These are phyloP conservation scores for Alviniconcha strummeri DNA, from an alignment of 2,888 invertebrate species.

Conservation along the genomic window DNA sequence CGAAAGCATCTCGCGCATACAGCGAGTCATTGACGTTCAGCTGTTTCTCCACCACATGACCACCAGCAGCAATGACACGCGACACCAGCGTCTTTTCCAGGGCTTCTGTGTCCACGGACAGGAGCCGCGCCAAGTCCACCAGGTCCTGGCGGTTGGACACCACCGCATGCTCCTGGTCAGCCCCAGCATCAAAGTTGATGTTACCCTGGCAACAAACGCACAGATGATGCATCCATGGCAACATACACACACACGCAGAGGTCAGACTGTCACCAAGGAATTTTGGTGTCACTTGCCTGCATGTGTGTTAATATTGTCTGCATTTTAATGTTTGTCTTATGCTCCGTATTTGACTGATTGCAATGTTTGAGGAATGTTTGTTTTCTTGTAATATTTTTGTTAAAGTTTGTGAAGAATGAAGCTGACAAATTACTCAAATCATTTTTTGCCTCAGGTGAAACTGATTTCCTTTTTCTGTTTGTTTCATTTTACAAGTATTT, in stretches of 20 bases:
- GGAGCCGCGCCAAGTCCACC: constrained; percentile 77
- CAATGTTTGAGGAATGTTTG: no score
- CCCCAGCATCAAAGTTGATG: constrained; percentile 77
- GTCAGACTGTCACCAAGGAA: no score
- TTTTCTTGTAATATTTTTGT: no score
- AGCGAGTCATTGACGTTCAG: constrained; percentile 90
- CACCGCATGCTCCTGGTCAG: constrained; percentile 73
- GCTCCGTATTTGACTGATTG: no score
- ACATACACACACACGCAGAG: background rate
- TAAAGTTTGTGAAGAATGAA: no score
- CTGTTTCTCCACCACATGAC: constrained; percentile 92
- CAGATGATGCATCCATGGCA: background rate
- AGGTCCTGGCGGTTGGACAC: constrained; percentile 77
- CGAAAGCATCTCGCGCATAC: constrained; percentile 92
- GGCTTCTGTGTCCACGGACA: constrained; percentile 81
- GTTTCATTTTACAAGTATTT: no score
- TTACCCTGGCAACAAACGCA: constrained; percentile 76
- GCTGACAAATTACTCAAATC: no score
- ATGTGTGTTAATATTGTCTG: no score
- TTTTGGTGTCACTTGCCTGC: no score
- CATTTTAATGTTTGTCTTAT: no score
- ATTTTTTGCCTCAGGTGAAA: no score
- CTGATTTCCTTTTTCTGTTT: no score
- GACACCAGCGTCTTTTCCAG: constrained; percentile 87
- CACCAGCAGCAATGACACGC: constrained; percentile 93